A percentile compares a stretch with the other conserved stretches of the same genome.
Evolutionary conservation across 2,113 vertebrate genomes (phyloP).

Genomic region (Uropsilus gracilis): DNA sequence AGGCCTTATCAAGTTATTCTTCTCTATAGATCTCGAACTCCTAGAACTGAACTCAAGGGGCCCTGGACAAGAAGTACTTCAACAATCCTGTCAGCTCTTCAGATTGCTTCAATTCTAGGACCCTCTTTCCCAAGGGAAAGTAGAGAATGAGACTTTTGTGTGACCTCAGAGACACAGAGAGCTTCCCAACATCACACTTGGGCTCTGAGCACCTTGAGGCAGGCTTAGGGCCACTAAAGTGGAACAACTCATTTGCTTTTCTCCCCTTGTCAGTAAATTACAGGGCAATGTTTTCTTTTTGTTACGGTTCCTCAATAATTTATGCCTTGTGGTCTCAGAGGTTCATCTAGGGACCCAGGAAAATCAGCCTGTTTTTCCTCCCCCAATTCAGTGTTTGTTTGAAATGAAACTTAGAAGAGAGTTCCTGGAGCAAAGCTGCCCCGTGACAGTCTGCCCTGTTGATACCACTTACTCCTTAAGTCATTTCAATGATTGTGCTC

Average conservation of each 20-base stretch:
- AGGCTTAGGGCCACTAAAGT: background rate
- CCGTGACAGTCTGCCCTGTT: background rate
- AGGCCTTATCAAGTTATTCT: background rate
- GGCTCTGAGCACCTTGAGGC: background rate
- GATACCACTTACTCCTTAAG: background rate
- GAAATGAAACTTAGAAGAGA: constrained; percentile 39
- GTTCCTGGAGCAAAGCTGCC: background rate
- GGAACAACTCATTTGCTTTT: background rate
- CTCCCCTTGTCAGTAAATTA: constrained; percentile 58
- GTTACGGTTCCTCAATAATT: constrained; percentile 11
- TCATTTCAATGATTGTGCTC: background rate
- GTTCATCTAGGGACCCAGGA: constrained; percentile 34
- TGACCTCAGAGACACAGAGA: background rate
- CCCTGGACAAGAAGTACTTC: background rate
- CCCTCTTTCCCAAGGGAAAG: background rate
- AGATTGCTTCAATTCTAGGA: constrained; percentile 13
- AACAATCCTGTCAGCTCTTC: background rate
- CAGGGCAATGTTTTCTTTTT: background rate
- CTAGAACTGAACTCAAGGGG: background rate
- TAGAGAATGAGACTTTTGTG: background rate
- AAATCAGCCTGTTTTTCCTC: constrained; percentile 5
- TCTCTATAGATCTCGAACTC: background rate
- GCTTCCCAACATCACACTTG: background rate
- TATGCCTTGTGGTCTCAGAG: constrained; percentile 49
- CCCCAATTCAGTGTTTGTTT: constrained; percentile 39